Base-by-base conservation (phyloP, 2,797 vertebrate species). In the Falco peregrinus region DNA sequence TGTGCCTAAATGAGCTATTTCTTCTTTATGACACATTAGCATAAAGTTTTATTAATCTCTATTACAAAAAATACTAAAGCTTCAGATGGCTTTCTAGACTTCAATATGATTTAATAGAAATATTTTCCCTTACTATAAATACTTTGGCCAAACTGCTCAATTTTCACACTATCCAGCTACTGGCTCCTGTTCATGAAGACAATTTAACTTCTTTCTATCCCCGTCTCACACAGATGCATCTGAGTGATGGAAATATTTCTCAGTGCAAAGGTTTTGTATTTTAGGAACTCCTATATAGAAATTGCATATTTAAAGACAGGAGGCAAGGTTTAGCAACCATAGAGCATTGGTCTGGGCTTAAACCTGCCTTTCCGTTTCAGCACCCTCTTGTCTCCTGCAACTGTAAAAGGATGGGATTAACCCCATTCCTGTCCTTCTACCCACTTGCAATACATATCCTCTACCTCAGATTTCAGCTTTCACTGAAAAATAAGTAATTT, bases 61-160 rank as follows among this genome's bases (percentile, higher is more conserved):
- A 29, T 43, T 48, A 92, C 61, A 82, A 94, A 90, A 93, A 82
- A 53, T 11, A 39, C 74, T 61, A 25, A 61, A 64, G 35, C 41
- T 69, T 95, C 80, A 88, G 50, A 84, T 83, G 56, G 51, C 59
- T 95, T 93, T 94, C 2, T 5, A 84, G 69, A 60, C 39, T 82
- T 89, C 48, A 83, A 83, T 21, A 83, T 45, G 78, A 93, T 95
- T 95, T 89, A 89, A 94, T 17, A 81, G 29, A 89, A 91, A 90
- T 93, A 89, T 92, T 96, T 96, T 95, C 93, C 94, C 87, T 74
- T 70, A 94, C 64, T 74, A 89, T 83, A 93, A 92, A 95, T 75
- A 53, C 64, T 89, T 71, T 89, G 64, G 88, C 88, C 86, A 93
- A 96, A 61, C 53, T 50, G 24, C 64, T 94, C 48, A 47, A 79